A percentile compares a stretch with the other conserved stretches of the same genome.
Conservation (phyloP, 1,140 invertebrate genomes). For the Dolichoris vasculosae region DNA sequence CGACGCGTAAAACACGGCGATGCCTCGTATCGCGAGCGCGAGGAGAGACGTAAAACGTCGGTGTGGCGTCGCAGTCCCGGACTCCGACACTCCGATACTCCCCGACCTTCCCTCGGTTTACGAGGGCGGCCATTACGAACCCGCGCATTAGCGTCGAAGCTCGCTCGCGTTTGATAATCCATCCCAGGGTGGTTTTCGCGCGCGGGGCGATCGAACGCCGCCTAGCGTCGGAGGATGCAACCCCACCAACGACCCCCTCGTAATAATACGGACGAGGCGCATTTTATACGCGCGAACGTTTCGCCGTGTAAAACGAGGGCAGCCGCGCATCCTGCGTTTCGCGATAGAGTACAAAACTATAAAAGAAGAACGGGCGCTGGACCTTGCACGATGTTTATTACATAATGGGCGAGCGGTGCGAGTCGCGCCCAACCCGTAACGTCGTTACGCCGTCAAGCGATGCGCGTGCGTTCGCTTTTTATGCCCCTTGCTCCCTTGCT, state of each 20-base stretch:
- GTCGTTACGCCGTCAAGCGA: conserved; percentile 24
- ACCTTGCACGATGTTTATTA: conserved; percentile 46
- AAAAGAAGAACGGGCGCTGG: conserved; percentile 28
- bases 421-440: conserved; percentile 5
- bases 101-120: conserved; percentile 17
- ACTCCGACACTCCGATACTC: no score
- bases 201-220: conserved; percentile 3
- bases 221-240: background rate
- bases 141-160: conserved; percentile 28
- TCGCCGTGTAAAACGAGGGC: conserved; percentile 5
- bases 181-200: background rate
- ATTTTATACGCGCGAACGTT: background rate
- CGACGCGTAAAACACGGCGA: background rate
- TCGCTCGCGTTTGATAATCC: conserved; percentile 42
- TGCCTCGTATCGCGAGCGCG: background rate
- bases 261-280: background rate
- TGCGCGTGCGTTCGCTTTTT: conserved; percentile 24
- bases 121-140: conserved; percentile 31
- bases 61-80: no score
- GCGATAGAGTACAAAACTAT: conserved; percentile 41
- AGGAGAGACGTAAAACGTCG: conserved; percentile 8
- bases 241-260: background rate
- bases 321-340: background rate
- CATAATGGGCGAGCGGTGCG: conserved; percentile 39
- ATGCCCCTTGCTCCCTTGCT: background rate